These are phyloP conservation scores for Clupea harengus DNA, from an alignment of 2,113 vertebrate species.

Conservation along the genomic window DNA sequence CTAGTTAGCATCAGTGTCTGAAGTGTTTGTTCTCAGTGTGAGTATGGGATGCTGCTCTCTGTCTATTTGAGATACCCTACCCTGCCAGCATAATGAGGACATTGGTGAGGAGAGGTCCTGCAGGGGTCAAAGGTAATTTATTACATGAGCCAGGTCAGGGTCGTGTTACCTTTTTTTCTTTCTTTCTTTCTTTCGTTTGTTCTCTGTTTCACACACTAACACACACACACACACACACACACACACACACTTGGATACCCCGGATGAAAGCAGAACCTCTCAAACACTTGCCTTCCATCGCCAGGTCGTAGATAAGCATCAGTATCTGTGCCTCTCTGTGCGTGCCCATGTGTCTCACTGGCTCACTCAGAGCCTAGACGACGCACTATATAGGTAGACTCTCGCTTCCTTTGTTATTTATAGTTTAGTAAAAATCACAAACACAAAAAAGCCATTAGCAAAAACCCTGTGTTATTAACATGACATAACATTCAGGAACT, in stretches of 20 bases:
- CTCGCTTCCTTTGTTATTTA: too few relatives aligned
- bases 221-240: neutral
- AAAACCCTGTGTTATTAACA: too few relatives aligned
- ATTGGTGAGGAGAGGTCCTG: neutral
- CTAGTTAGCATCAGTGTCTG: neutral
- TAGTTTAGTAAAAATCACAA: too few relatives aligned
- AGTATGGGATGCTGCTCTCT: neutral
- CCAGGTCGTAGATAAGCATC: too few relatives aligned
- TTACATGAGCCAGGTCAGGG: neutral
- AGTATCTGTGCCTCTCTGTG: too few relatives aligned
- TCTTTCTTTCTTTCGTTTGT: neutral
- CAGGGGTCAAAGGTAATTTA: neutral
- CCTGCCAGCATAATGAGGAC: neutral
- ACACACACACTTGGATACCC: neutral
- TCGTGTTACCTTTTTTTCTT: constrained; percentile 1
- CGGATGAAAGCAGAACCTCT: too few relatives aligned
- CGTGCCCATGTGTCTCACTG: too few relatives aligned
- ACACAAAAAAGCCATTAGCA: too few relatives aligned
- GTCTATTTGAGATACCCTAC: neutral
- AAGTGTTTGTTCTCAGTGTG: neutral
- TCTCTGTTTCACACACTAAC: neutral
- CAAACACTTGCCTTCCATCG: too few relatives aligned
- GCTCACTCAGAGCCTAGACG: too few relatives aligned
- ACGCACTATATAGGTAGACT: too few relatives aligned
- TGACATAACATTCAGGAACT: too few relatives aligned